Conservation (phyloP, 2,888 invertebrate species). For the Tetrapedia diversipes region DNA sequence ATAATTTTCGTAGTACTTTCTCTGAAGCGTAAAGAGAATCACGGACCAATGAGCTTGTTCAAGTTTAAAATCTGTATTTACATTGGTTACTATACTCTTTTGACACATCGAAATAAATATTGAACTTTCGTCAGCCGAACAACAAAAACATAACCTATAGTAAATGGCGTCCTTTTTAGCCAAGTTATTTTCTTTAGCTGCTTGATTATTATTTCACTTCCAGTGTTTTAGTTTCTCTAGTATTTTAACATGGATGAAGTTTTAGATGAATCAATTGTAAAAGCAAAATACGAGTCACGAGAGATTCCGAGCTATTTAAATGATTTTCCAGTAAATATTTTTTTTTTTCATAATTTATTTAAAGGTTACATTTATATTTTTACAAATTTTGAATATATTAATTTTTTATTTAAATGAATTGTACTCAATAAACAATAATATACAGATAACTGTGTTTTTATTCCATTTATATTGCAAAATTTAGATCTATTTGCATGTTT, state of each 20-base stretch:
- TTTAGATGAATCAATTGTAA: constrained; percentile 74
- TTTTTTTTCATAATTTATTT: constrained; percentile 29
- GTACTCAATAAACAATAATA: not conserved
- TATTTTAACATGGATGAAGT: constrained; percentile 71
- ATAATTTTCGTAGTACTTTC: not conserved
- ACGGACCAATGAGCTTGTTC: constrained; percentile 30
- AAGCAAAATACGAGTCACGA: constrained; percentile 67
- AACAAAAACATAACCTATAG: constrained; percentile 66
- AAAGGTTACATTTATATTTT: constrained; percentile 8
- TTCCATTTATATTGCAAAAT: not conserved
- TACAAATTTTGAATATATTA: not conserved
- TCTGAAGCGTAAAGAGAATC: not conserved
- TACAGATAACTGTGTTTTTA: not conserved
- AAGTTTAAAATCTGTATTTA: constrained; percentile 34
- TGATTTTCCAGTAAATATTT: constrained; percentile 76
- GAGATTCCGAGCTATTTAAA: constrained; percentile 71
- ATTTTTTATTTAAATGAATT: not conserved
- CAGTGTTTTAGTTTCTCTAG: constrained; percentile 12
- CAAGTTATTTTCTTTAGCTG: constrained; percentile 17
- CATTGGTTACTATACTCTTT: constrained; percentile 26
- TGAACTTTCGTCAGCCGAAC: constrained; percentile 31
- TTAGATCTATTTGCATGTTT: not conserved
- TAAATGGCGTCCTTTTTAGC: constrained; percentile 61
- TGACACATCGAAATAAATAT: constrained; percentile 32
- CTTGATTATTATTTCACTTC: constrained; percentile 34